phyloP scores from a whole-genome alignment of 2,113 vertebrate species.

The Megaleporinus macrocephalus region DNA sequence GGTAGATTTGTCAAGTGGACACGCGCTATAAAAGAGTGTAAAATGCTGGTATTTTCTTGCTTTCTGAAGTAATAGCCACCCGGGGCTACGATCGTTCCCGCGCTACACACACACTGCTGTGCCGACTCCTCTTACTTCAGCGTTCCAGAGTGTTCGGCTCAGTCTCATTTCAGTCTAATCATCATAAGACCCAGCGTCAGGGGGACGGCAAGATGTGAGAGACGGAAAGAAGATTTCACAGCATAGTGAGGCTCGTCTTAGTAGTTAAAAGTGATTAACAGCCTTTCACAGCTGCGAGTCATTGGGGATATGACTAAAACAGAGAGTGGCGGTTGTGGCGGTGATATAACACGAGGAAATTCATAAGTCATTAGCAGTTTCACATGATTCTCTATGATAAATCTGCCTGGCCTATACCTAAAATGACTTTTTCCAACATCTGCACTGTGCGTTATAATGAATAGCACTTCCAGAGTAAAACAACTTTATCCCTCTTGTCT shows the following conservation, averaged over 20 bases:
- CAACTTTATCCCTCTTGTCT: not conserved
- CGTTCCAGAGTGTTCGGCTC: not conserved
- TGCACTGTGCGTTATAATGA: not conserved
- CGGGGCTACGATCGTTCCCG: not conserved
- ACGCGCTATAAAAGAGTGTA: not conserved
- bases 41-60: not conserved
- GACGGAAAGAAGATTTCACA: not conserved
- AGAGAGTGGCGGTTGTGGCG: no score
- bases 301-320: not conserved
- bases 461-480: slow-evolving; percentile 23
- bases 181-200: not conserved
- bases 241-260: not conserved
- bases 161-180: not conserved
- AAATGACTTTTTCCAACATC: not conserved
- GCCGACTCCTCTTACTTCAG: not conserved
- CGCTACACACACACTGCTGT: not conserved
- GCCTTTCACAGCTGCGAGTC: not conserved
- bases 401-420: not conserved
- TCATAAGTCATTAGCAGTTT: not conserved
- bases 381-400: not conserved
- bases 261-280: not conserved
- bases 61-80: not conserved
- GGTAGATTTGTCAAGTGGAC: not conserved
- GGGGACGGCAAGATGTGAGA: not conserved
- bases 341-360: not conserved